phyloP scores from a whole-genome alignment of 2,113 vertebrate genomes.

The Oreotrochilus melanogaster region DNA sequence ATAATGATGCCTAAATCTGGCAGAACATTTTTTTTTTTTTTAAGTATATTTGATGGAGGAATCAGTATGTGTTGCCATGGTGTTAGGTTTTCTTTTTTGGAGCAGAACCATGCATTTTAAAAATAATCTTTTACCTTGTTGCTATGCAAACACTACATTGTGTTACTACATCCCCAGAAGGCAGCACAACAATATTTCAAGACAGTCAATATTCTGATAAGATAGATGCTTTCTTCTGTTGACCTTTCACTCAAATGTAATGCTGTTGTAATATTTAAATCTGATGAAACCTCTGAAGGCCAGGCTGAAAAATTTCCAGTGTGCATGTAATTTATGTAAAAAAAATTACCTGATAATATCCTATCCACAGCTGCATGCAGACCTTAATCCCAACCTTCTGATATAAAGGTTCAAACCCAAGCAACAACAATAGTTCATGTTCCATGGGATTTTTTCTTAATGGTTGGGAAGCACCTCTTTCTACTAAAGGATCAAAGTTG shows the following conservation, averaged over 20 bases:
- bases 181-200: conserved; percentile 4
- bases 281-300: neutral
- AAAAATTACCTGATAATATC: neutral
- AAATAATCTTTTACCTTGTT: conserved; percentile 51
- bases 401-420: neutral
- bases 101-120: conserved; percentile 7
- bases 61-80: conserved; percentile 56
- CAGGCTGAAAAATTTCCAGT: neutral
- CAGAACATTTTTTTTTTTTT: neutral
- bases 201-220: conserved; percentile 45
- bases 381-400: neutral
- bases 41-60: conserved; percentile 26
- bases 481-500: neutral
- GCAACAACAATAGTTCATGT: neutral
- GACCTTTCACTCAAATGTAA: conserved; percentile 9
- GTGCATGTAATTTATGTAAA: neutral
- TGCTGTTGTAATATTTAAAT: neutral
- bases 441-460: neutral
- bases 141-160: conserved; percentile 37
- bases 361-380: neutral
- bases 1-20: conserved; percentile 23
- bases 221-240: conserved; percentile 23
- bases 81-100: conserved; percentile 25
- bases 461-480: neutral
- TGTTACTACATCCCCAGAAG: conserved; percentile 31